phyloP scores from a whole-genome alignment of 2,888 invertebrate genomes.

The Scaptomyza polygonia region DNA sequence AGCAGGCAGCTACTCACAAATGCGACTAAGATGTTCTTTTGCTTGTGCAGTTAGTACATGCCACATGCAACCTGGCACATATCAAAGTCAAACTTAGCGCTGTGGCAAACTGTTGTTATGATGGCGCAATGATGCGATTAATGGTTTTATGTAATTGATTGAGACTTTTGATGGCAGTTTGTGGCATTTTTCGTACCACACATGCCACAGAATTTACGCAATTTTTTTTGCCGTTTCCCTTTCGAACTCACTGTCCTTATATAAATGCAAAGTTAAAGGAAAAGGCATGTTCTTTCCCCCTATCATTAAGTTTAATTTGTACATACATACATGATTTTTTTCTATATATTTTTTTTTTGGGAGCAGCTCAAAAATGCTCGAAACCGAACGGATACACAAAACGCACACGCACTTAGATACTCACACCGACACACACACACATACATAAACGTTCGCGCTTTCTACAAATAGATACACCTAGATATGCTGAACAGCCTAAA shows the following conservation, averaged over 20 bases:
- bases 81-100: too few species aligned
- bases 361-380: slow-evolving; percentile 47
- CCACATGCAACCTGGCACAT: background rate
- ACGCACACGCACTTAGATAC: slow-evolving; percentile 54
- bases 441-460: slow-evolving; percentile 3
- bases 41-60: slow-evolving; percentile 1
- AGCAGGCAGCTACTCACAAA: background rate
- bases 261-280: slow-evolving; percentile 27
- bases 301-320: slow-evolving; percentile 65
- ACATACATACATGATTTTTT: slow-evolving; percentile 49
- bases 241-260: slow-evolving; percentile 37
- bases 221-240: slow-evolving; percentile 44
- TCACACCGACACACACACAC: slow-evolving; percentile 21
- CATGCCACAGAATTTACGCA: slow-evolving; percentile 62
- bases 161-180: slow-evolving; percentile 62
- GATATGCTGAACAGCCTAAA: slow-evolving; percentile 12
- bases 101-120: slow-evolving; percentile 16
- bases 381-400: slow-evolving; percentile 67
- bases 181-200: slow-evolving; percentile 1
- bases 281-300: slow-evolving; percentile 42
- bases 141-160: slow-evolving; percentile 67
- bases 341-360: slow-evolving; percentile 48
- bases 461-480: slow-evolving; percentile 7
- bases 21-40: background rate
- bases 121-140: slow-evolving; percentile 52